Base-by-base conservation (phyloP, 2,113 vertebrate genomes). In the Camelus dromedarius region DNA sequence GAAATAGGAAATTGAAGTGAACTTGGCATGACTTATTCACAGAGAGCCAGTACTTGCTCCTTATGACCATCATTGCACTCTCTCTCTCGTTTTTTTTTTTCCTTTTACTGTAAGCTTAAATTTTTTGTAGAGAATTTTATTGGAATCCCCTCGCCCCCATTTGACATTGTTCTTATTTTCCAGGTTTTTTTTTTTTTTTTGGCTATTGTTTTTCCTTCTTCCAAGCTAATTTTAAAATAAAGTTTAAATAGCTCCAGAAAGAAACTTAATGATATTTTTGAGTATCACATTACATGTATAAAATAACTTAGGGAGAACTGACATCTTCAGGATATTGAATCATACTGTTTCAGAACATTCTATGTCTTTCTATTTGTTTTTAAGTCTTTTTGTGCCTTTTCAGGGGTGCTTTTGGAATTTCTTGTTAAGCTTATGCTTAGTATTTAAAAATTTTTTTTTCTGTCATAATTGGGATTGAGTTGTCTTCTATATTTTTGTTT, bases 281-380 rank as follows among this genome's bases (percentile, higher is more conserved):
- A 70, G n/a, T 64, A 89, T 80, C 50, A 79, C 58, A 81, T 83
- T 75, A 70, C 48, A 66, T 66, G 82, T 70, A 50, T 67, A 89
- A 92, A 89, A 73, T 60, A 80, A 20, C n/a, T 92, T 94, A 75
- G 60, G 60, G 30, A 91, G 32, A 89, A 50, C 46, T 91, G 81
- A 85, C 9, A 52, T 85, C 82, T 70, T 62, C 46, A 56, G 67
- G 26, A 80, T 69, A 54, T 15, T 87, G 52, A 77, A 35, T 93
- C 62, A 38, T 86, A 42, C 58, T 82, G 0, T 54, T 72, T 90
- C 24, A 60, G 19, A 91, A 52, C 26, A 60, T 87, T 35, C 9
- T 84, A 38, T 93, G 24, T 76, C 52, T 73, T 89, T 38, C n/a
- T 9, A 3, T 72, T 72, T 84, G 20, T 67, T 94, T 73, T 94